A percentile compares a stretch with the other conserved stretches of the same genome.
These are phyloP conservation scores for Eugnorisma glareosa DNA, from an alignment of 2,888 invertebrate genomes.

Conservation along the genomic window DNA sequence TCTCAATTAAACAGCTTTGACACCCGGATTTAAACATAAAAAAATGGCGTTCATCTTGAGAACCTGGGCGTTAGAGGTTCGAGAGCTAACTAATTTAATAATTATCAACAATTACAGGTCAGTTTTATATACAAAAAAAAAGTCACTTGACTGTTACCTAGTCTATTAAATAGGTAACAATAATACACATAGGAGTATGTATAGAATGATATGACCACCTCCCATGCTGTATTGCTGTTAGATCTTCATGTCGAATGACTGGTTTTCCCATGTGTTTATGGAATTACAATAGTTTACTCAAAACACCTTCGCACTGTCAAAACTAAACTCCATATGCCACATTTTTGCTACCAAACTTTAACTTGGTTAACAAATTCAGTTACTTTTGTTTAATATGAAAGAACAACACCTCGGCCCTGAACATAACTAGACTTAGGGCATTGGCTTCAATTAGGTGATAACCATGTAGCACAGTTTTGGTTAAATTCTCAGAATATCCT, in stretches of 20 bases:
- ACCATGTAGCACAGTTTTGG: neutral
- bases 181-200: neutral
- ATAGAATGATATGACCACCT: neutral
- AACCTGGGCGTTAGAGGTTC: neutral
- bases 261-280: neutral
- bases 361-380: neutral
- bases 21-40: neutral
- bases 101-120: too few species aligned
- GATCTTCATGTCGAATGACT: neutral
- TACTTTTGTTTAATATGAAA: neutral
- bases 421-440: neutral
- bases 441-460: neutral
- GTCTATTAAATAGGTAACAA: slow-evolving; percentile 26
- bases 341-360: neutral
- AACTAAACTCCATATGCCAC: neutral
- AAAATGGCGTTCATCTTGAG: too few species aligned
- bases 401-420: rapidly evolving
- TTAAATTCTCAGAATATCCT: slow-evolving; percentile 11
- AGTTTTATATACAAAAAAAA: too few species aligned
- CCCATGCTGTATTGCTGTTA: neutral
- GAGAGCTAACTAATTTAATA: neutral
- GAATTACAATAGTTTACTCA: neutral
- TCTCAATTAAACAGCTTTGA: neutral
- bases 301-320: neutral
- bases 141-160: too few species aligned